Conservation (phyloP, 2,888 invertebrate species). For the Branchellion lobata region DNA sequence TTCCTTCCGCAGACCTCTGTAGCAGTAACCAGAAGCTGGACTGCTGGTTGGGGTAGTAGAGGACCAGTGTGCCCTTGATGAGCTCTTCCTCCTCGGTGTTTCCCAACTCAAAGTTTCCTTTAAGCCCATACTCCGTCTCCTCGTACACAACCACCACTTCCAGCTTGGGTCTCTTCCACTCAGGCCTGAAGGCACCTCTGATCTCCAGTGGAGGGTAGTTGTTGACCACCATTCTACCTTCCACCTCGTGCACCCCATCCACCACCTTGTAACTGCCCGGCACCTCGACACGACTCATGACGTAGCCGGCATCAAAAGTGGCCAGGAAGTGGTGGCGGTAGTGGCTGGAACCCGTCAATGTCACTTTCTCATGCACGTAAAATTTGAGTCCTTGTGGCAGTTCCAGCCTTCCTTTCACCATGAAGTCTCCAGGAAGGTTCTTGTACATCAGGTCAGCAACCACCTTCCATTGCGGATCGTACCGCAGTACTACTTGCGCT, state of each 20-base stretch:
- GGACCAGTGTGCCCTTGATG: too few species aligned
- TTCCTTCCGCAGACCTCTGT: not conserved
- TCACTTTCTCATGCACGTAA: not conserved
- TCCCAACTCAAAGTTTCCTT: not conserved
- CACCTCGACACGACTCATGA: not conserved
- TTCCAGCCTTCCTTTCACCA: not conserved
- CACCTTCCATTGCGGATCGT: not conserved
- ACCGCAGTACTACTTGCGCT: not conserved
- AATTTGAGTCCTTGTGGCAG: not conserved
- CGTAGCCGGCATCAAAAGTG: not conserved
- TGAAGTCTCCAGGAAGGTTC: not conserved
- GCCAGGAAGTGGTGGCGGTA: constrained; percentile 2
- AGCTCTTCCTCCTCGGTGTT: not conserved
- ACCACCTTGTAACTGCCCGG: not conserved
- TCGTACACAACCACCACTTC: not conserved
- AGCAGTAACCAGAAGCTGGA: not conserved
- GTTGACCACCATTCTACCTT: not conserved
- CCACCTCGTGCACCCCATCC: not conserved
- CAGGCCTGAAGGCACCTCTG: not conserved
- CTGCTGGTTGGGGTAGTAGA: not conserved
- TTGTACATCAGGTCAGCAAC: not conserved
- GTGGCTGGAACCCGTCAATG: not conserved
- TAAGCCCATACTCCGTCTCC: not conserved
- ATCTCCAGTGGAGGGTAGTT: not conserved
- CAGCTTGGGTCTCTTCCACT: not conserved